Evolutionary conservation across 1,140 invertebrate genomes (phyloP).

Genomic region (Dolichoris vasculosae): DNA sequence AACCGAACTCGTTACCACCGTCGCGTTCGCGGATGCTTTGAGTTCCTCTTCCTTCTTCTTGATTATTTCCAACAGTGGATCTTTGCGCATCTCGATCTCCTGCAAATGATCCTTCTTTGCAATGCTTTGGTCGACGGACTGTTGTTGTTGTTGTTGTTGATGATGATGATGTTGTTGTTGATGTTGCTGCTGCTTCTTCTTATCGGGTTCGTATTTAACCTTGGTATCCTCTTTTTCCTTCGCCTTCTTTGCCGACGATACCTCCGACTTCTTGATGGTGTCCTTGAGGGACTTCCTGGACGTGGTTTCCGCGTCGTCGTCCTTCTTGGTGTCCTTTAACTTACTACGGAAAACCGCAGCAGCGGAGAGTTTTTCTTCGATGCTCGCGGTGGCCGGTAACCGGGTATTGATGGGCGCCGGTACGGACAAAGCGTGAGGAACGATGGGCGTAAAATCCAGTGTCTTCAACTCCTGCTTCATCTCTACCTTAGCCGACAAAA

Average conservation of each 20-base stretch:
- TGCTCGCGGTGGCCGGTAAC: conserved; percentile 70
- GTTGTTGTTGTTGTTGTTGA: conserved; percentile 32
- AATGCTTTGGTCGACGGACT: conserved; percentile 12
- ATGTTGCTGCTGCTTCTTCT: conserved; percentile 58
- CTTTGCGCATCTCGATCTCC: conserved; percentile 52
- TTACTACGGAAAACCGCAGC: conserved; percentile 67
- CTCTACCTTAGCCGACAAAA: neutral
- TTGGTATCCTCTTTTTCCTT: conserved; percentile 68
- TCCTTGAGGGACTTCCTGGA: conserved; percentile 58
- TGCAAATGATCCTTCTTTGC: conserved; percentile 54
- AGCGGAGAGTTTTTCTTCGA: conserved; percentile 71
- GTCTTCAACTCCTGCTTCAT: conserved; percentile 59
- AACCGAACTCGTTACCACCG: neutral
- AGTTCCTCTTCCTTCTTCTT: conserved; percentile 59
- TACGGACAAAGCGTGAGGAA: conserved; percentile 58
- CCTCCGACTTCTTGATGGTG: conserved; percentile 53
- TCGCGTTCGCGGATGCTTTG: conserved; percentile 24
- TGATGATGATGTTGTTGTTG: no score
- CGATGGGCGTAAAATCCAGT: conserved; percentile 60
- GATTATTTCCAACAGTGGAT: conserved; percentile 57
- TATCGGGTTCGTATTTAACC: conserved; percentile 53
- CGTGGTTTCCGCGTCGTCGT: conserved; percentile 56
- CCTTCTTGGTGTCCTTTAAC: conserved; percentile 63
- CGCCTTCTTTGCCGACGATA: conserved; percentile 54
- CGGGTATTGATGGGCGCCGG: conserved; percentile 69